Conservation (phyloP, 1,140 invertebrate genomes). For the Anastatus disparis region DNA sequence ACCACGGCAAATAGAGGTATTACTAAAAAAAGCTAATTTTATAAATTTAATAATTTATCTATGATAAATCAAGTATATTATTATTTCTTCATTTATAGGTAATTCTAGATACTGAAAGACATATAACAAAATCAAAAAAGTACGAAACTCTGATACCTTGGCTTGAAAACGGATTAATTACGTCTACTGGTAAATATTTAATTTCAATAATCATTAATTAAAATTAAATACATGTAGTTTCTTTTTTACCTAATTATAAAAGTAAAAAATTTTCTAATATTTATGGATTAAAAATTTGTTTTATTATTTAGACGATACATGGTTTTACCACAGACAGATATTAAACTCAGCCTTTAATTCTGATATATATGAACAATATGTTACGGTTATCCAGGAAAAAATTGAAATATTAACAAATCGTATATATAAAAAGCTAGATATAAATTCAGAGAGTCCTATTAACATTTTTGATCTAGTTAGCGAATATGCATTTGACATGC, state of each 20-base stretch:
- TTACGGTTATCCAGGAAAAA: slow-evolving; percentile 79
- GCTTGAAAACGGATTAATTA: slow-evolving; percentile 76
- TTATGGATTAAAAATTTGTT: no score
- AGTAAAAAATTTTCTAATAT: neutral
- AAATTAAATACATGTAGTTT: no score
- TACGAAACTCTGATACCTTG: slow-evolving; percentile 75
- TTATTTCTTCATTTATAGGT: slow-evolving; percentile 42
- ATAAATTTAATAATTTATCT: no score
- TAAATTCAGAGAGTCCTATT: slow-evolving; percentile 61
- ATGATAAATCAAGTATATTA: neutral
- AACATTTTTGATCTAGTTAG: slow-evolving; percentile 76
- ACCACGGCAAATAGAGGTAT: slow-evolving; percentile 53
- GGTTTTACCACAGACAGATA: slow-evolving; percentile 82
- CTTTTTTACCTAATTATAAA: no score
- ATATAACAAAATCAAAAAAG: slow-evolving; percentile 73
- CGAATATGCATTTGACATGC: slow-evolving; percentile 80
- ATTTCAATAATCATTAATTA: no score
- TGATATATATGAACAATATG: slow-evolving; percentile 83
- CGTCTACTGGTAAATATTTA: slow-evolving; percentile 67
- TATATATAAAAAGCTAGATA: slow-evolving; percentile 57
- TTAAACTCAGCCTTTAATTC: slow-evolving; percentile 90
- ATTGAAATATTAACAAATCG: slow-evolving; percentile 72
- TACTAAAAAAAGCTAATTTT: no score
- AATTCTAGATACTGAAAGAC: slow-evolving; percentile 60
- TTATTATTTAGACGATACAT: slow-evolving; percentile 72